These are phyloP conservation scores for Thyatira batis DNA, from an alignment of 2,888 invertebrate genomes.

Conservation along the genomic window DNA sequence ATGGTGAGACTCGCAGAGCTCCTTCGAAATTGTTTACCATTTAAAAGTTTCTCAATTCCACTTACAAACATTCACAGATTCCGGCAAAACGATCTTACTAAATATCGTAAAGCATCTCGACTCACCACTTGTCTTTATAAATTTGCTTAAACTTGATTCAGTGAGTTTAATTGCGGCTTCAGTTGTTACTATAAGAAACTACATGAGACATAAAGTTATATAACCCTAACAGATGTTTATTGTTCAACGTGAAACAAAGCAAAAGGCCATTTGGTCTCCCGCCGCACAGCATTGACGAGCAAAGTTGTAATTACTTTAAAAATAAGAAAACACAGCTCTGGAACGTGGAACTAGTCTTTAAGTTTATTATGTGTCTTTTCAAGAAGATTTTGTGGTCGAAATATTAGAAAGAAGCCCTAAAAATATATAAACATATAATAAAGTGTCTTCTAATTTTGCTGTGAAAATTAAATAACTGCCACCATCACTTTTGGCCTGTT, in stretches of 20 bases:
- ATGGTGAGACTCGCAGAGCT: too few relatives aligned
- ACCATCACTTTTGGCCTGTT: background rate
- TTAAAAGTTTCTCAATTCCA: too few relatives aligned
- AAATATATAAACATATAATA: too few relatives aligned
- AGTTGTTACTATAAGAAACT: background rate
- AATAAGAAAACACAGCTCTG: background rate
- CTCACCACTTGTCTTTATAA: constrained; percentile 4
- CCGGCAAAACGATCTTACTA: constrained; percentile 19
- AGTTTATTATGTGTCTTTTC: background rate
- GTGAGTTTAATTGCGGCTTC: background rate
- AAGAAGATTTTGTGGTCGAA: too few relatives aligned
- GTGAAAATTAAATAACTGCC: too few relatives aligned
- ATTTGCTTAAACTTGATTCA: constrained; percentile 10
- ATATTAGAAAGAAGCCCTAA: too few relatives aligned
- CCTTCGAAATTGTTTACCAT: too few relatives aligned
- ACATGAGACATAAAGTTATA: background rate
- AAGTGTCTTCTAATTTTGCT: too few relatives aligned
- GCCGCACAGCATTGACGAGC: background rate
- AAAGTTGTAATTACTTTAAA: background rate
- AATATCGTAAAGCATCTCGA: constrained; percentile 9
- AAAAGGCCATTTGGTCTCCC: background rate
- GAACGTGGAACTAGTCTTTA: background rate
- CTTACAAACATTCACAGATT: too few relatives aligned
- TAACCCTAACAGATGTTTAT: constrained; percentile 8
- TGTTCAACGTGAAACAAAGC: background rate